Conservation (phyloP, 1,140 invertebrate genomes). For the Wasmannia auropunctata region DNA sequence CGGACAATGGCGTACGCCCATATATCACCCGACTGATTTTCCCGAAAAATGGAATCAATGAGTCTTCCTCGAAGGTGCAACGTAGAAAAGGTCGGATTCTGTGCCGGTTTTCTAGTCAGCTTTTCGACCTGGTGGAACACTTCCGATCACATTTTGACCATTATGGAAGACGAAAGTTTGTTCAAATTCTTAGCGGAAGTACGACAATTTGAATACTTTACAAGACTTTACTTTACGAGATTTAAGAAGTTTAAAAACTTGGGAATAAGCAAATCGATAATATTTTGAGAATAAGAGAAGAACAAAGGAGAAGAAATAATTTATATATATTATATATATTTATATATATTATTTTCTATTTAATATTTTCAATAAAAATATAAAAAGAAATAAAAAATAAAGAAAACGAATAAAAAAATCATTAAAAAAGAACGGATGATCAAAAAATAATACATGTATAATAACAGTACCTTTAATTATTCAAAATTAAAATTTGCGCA, state of each 20-base stretch:
- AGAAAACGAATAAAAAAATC: not conserved
- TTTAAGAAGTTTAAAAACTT: not conserved
- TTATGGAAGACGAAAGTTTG: not conserved
- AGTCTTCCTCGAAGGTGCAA: slow-evolving; percentile 69
- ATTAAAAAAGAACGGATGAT: not conserved
- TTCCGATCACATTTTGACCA: slow-evolving; percentile 22
- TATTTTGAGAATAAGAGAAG: not conserved
- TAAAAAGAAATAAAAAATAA: too few species aligned
- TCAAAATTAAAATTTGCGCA: not conserved
- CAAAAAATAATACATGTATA: not conserved
- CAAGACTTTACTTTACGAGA: not conserved
- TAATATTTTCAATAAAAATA: slow-evolving; percentile 2
- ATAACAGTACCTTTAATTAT: not conserved
- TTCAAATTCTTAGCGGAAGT: not conserved
- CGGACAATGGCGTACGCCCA: slow-evolving; percentile 83
- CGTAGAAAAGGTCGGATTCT: slow-evolving; percentile 46
- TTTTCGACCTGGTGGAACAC: slow-evolving; percentile 41
- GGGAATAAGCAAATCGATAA: not conserved
- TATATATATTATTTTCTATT: not conserved
- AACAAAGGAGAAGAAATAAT: too few species aligned
- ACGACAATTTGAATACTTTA: not conserved
- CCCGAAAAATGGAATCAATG: slow-evolving; percentile 81
- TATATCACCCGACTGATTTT: slow-evolving; percentile 83
- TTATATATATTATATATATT: too few species aligned
- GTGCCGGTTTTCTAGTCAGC: slow-evolving; percentile 24